These are phyloP conservation scores for Itoplectis maculator DNA, from an alignment of 2,888 invertebrate genomes.

Conservation along the genomic window DNA sequence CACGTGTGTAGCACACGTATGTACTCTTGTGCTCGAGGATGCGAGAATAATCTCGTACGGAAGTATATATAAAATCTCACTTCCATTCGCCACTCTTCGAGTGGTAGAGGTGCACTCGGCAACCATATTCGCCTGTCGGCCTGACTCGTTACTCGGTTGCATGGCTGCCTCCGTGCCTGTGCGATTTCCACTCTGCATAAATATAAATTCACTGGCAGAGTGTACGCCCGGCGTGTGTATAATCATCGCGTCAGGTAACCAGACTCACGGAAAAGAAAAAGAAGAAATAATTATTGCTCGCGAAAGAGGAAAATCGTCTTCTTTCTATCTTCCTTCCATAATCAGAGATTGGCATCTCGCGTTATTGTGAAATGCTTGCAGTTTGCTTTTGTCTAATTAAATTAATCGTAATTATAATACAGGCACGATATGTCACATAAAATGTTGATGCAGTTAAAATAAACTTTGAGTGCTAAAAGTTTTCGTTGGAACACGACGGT, in stretches of 20 bases:
- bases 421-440: too few species aligned
- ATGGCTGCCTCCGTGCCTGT: constrained; percentile 36
- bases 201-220: constrained; percentile 59
- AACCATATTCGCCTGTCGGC: not conserved
- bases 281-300: constrained; percentile 33
- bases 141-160: constrained; percentile 38
- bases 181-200: constrained; percentile 58
- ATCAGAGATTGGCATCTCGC: constrained; percentile 30
- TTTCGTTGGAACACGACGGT: too few species aligned
- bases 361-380: not conserved
- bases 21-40: constrained; percentile 66
- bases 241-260: constrained; percentile 53
- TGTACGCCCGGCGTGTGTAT: constrained; percentile 13
- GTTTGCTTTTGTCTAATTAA: not conserved
- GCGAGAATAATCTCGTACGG: constrained; percentile 67
- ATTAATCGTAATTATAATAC: not conserved
- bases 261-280: constrained; percentile 31
- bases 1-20: constrained; percentile 6
- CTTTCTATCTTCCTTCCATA: constrained; percentile 26
- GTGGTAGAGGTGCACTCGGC: not conserved
- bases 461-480: too few species aligned
- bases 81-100: constrained; percentile 52
- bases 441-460: too few species aligned
- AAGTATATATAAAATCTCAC: constrained; percentile 61
- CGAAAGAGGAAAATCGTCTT: constrained; percentile 39